Base-by-base conservation (phyloP, 2,113 vertebrate genomes). In the Nibea coibor region DNA sequence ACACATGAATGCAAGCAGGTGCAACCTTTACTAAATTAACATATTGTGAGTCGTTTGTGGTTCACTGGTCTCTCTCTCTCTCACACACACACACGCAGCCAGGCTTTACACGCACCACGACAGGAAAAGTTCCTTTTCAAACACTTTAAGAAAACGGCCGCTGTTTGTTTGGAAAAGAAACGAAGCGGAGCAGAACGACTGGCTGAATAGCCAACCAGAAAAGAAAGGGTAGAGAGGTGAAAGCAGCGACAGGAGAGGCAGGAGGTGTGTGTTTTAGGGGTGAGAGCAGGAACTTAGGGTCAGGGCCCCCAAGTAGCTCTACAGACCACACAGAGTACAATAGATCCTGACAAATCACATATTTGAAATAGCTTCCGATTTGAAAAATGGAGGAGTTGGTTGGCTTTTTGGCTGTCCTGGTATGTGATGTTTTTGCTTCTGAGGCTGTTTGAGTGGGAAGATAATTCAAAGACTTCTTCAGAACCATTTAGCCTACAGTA, bases 151-250 rank as follows among this genome's bases (percentile, higher is more conserved):
- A 85, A 62, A 84, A 47, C 0, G 2, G 5, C 11, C 0, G 24
- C 58, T 66, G 68, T 87, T 92, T 92, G 90, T 92, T 93, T 93
- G 70, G 80, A 82, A 67, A 84, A 53, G 72, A 89, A 80, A 71
- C 0, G 65, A 88, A 89, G 74, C 75, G 1, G 57, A 84, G 89
- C 90, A 83, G 89, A 92, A 88, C 82, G 2, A 17, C n/a, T 2
- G 12, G 20, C 67, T 84, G 85, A 87, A 88, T 67, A 76, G 78
- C 1, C 20, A 69, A 79, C 35, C 64, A 83, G 68, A 82, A 86
- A 86, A 68, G 80, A 79, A 82, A 81, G 74, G 83, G 85, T 45
- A 42, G 43, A 69, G 78, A 84, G 58, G 75, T 73, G 78, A 84
- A 83, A 63, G 85, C 51, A 3, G 11, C 1, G 1, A 22, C 71